Evolutionary conservation across 2,113 vertebrate genomes (phyloP), one percentile per base, ranked within the genome.

Genomic region (Austrofundulus limnaeus): DNA sequence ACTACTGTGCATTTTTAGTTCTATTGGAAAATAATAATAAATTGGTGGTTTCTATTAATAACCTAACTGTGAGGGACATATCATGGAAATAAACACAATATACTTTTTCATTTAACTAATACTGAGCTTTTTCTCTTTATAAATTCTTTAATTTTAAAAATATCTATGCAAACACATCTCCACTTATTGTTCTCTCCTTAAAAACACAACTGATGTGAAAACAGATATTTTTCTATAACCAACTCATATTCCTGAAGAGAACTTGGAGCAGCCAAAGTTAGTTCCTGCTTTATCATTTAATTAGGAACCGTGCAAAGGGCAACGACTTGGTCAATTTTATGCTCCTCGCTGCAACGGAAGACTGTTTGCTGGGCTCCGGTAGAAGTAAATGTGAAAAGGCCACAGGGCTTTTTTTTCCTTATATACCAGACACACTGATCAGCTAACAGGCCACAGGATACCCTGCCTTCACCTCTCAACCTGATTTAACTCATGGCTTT

Each of bases 401-500:
- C 70, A 70, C n/a, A 8, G 76, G 84, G 64, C 25, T 75, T 68
- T 34, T 75, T 84, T 68, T 25, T 17, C 54, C n/a, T n/a, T n/a
- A n/a, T 19, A 0, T 56, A 66, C 71, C 65, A 76, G 77, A 80
- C 61, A 56, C 66, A 67, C 57, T 76, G 73, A 82, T 83, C 74
- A 78, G 62, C 77, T 45, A 55, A 53, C 62, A 64, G 77, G 75
- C 82, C 24, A 57, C 55, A 12, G 80, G 81, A 84, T 39, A 70
- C 54, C 75, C 67, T 67, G 61, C 48, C 46, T 80, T 82, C 70
- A 72, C 69, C 75, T 69, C 71, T 84, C 81, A 63, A 79, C 72
- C 83, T 78, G 77, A 86, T 84, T 87, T 84, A 87, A 85, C 75
- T 84, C 76, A 39, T 74, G 79, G 79, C 75, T 84, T 81, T 88